Evolutionary conservation across 2,888 invertebrate species (phyloP).

Genomic region (Antheraea assamensis): DNA sequence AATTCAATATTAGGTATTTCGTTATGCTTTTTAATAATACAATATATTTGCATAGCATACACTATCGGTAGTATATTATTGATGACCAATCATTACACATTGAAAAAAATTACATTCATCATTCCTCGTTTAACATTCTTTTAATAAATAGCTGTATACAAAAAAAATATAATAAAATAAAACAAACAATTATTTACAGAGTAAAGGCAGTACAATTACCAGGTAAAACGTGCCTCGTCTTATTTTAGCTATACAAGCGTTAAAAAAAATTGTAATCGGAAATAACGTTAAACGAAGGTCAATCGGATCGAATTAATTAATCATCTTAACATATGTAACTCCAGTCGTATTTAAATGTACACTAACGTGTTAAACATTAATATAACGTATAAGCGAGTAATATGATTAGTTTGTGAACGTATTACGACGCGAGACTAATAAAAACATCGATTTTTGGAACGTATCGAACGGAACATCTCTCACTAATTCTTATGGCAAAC

Average conservation of each 20-base stretch:
- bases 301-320: slow-evolving; percentile 54
- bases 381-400: slow-evolving; percentile 70
- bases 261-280: slow-evolving; percentile 72
- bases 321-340: slow-evolving; percentile 61
- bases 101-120: slow-evolving; percentile 79
- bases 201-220: slow-evolving; percentile 80
- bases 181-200: slow-evolving; percentile 82
- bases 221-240: slow-evolving; percentile 78
- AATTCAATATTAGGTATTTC: slow-evolving; percentile 80
- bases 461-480: slow-evolving; percentile 56
- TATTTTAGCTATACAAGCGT: slow-evolving; percentile 80
- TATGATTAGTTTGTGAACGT: slow-evolving; percentile 79
- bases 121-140: slow-evolving; percentile 78
- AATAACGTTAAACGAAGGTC: slow-evolving; percentile 65
- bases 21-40: slow-evolving; percentile 82
- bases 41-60: slow-evolving; percentile 81
- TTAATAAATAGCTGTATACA: slow-evolving; percentile 84
- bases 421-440: slow-evolving; percentile 49
- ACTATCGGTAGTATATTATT: slow-evolving; percentile 80
- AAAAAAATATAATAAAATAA: slow-evolving; percentile 40
- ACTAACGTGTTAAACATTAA: slow-evolving; percentile 74
- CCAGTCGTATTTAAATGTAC: slow-evolving; percentile 76
- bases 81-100: slow-evolving; percentile 81
- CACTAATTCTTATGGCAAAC: slow-evolving; percentile 79
- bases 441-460: not conserved